Conservation (phyloP, 2,113 vertebrate species). For the Phoenicopterus ruber region DNA sequence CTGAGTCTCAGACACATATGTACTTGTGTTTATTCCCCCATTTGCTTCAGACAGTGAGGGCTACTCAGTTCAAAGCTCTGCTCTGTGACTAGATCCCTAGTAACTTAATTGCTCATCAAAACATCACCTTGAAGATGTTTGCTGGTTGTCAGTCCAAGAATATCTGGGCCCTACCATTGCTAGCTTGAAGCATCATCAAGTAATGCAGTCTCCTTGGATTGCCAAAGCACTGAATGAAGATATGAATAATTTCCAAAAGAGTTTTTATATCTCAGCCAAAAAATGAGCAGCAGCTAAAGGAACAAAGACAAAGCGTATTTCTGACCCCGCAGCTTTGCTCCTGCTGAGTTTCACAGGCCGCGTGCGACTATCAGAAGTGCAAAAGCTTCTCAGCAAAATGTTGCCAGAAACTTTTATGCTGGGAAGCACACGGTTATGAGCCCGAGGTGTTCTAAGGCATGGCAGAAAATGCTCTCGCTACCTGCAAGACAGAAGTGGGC, state of each 20-base stretch:
- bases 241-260: background rate
- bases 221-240: background rate
- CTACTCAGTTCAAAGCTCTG: constrained; percentile 24
- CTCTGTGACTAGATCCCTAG: background rate
- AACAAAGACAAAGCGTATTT: background rate
- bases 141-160: background rate
- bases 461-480: fast-evolving
- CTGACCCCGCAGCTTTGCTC: background rate
- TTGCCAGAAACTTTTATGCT: background rate
- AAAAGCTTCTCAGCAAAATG: background rate
- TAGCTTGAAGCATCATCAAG: background rate
- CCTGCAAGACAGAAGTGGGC: background rate
- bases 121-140: background rate
- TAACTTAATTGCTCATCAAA: constrained; percentile 33
- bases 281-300: background rate
- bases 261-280: background rate
- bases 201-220: background rate
- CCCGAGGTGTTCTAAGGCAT: background rate
- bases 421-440: background rate
- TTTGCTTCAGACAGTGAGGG: background rate
- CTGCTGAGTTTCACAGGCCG: background rate
- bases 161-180: background rate
- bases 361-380: background rate
- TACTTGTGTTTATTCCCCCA: background rate
- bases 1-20: fast-evolving